These are phyloP conservation scores for Phortica variegata DNA, from an alignment of 1,140 invertebrate species.

Conservation along the genomic window DNA sequence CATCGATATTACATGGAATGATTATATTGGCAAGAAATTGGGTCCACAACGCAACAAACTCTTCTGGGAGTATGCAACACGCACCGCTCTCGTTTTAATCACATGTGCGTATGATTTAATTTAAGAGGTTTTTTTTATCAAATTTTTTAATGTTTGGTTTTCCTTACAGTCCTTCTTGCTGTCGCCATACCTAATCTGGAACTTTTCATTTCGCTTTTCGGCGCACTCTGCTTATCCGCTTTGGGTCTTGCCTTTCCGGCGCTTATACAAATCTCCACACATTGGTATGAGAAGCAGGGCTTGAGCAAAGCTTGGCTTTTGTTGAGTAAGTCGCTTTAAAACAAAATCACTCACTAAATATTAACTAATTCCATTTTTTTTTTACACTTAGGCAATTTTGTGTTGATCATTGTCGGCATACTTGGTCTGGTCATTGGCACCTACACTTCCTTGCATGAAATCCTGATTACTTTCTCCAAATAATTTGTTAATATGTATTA, in stretches of 20 bases:
- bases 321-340: slow-evolving; percentile 27
- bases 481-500: slow-evolving; percentile 15
- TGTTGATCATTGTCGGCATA: slow-evolving; percentile 69
- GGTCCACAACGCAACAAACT: slow-evolving; percentile 52
- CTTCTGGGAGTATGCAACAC: slow-evolving; percentile 69
- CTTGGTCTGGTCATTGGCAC: slow-evolving; percentile 71
- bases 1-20: slow-evolving; percentile 81
- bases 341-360: not conserved
- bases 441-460: slow-evolving; percentile 68
- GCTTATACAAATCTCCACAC: slow-evolving; percentile 71
- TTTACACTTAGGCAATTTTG: slow-evolving; percentile 64
- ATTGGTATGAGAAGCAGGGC: slow-evolving; percentile 63
- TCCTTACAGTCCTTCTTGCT: slow-evolving; percentile 71
- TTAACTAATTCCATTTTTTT: not conserved
- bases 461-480: slow-evolving; percentile 61
- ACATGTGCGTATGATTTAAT: slow-evolving; percentile 70
- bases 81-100: slow-evolving; percentile 68
- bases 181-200: slow-evolving; percentile 79
- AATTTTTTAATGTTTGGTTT: not conserved
- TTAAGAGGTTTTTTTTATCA: not conserved
- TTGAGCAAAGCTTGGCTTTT: slow-evolving; percentile 40
- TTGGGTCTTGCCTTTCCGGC: slow-evolving; percentile 87
- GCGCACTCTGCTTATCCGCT: slow-evolving; percentile 80
- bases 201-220: slow-evolving; percentile 86
- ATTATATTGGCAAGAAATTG: slow-evolving; percentile 59